Conservation (phyloP, 2,888 invertebrate species). For the Mesorhabditis belari region DNA sequence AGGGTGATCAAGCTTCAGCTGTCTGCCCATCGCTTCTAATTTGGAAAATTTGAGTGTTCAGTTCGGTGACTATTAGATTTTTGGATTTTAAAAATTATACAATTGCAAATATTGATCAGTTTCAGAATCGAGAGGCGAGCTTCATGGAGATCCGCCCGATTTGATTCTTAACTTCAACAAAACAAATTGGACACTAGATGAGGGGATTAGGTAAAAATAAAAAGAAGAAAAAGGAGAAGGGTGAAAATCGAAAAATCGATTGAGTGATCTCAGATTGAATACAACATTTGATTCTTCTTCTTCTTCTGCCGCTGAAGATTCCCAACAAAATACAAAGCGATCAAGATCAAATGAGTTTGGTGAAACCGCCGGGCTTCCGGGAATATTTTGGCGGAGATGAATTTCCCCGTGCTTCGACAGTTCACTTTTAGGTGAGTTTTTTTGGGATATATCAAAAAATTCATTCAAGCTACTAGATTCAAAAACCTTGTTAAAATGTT, state of each 20-base stretch:
- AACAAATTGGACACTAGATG: constrained; percentile 54
- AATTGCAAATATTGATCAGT: too few relatives aligned
- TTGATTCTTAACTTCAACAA: constrained; percentile 61
- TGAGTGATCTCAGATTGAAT: too few relatives aligned
- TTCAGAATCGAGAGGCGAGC: constrained; percentile 72
- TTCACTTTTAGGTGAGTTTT: constrained; percentile 55
- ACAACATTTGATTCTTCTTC: too few relatives aligned
- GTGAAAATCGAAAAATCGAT: not conserved
- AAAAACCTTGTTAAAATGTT: not conserved
- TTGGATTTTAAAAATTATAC: too few relatives aligned
- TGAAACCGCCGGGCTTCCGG: constrained; percentile 5
- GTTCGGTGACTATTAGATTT: not conserved
- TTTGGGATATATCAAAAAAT: constrained; percentile 4
- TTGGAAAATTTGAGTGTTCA: not conserved
- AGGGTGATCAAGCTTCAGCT: constrained; percentile 28
- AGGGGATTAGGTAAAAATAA: constrained; percentile 7
- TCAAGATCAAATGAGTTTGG: not conserved
- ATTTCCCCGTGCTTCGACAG: constrained; percentile 58
- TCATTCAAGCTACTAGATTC: not conserved
- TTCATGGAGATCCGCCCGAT: constrained; percentile 48
- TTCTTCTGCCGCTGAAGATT: constrained; percentile 1
- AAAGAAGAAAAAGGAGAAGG: not conserved
- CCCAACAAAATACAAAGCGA: too few relatives aligned
- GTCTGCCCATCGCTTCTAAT: constrained; percentile 40
- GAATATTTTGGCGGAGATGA: constrained; percentile 12